These are phyloP conservation scores for Andricus grossulariae DNA, from an alignment of 1,140 invertebrate genomes.

Conservation along the genomic window DNA sequence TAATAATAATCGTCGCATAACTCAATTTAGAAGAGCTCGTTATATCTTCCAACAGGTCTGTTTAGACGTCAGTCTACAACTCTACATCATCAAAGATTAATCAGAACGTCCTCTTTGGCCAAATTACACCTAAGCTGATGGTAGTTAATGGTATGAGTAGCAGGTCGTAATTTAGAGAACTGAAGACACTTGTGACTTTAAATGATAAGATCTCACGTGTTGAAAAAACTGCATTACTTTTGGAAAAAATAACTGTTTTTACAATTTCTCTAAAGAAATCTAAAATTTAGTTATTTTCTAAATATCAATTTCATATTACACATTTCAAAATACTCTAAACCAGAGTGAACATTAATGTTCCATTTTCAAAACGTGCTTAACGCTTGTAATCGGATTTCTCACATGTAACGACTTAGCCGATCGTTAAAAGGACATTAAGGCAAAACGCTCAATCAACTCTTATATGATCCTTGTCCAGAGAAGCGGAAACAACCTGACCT, in stretches of 20 bases:
- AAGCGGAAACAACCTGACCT: conserved; percentile 8
- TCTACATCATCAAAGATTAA: conserved; percentile 8
- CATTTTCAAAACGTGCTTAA: conserved; percentile 44
- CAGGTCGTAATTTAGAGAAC: not conserved
- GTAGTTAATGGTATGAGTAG: not conserved
- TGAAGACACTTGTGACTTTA: not conserved
- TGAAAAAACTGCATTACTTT: not conserved
- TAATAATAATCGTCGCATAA: conserved; percentile 9
- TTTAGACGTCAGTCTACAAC: not conserved
- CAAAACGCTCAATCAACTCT: conserved; percentile 36
- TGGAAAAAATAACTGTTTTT: no score
- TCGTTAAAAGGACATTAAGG: conserved; percentile 59
- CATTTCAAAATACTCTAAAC: not conserved
- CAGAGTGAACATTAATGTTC: conserved; percentile 21
- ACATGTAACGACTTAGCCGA: conserved; percentile 49
- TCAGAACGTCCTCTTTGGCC: not conserved
- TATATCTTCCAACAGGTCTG: conserved; percentile 2
- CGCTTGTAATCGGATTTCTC: conserved; percentile 55
- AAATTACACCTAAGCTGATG: not conserved
- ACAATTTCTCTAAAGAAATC: no score
- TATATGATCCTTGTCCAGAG: conserved; percentile 21
- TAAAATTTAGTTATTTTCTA: no score
- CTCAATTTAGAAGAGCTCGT: conserved; percentile 17
- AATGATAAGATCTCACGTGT: not conserved
- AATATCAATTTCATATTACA: not conserved